A percentile compares a stretch with the other conserved stretches of the same genome.
phyloP scores from a whole-genome alignment of 2,888 invertebrate genomes.

The Globia sparganii region DNA sequence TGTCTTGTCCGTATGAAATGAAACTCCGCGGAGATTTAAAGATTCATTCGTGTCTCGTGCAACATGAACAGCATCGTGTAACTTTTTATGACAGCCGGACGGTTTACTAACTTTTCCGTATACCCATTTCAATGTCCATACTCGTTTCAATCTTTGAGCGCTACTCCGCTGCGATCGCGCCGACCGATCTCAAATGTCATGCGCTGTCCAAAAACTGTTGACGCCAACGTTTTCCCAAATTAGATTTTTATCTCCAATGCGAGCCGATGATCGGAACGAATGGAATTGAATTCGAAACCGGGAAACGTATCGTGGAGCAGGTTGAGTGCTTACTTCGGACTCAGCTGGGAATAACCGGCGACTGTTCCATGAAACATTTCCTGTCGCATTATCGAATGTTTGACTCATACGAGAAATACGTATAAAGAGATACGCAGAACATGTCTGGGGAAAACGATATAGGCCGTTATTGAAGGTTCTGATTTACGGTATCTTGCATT shows the following conservation, averaged over 20 bases:
- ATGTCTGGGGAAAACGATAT: conserved; percentile 54
- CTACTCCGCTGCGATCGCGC: conserved; percentile 61
- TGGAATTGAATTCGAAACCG: conserved; percentile 77
- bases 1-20: conserved; percentile 44
- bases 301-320: conserved; percentile 70
- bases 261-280: conserved; percentile 80
- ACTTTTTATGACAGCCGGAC: conserved; percentile 68
- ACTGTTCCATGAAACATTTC: conserved; percentile 75
- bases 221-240: conserved; percentile 76
- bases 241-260: conserved; percentile 79
- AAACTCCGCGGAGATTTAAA: conserved; percentile 59
- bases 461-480: conserved; percentile 31
- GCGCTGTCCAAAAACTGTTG: conserved; percentile 78
- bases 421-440: conserved; percentile 36
- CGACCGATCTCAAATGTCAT: conserved; percentile 72
- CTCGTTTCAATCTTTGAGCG: conserved; percentile 63
- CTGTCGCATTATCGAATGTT: conserved; percentile 77
- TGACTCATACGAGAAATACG: conserved; percentile 62
- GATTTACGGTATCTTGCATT: conserved; percentile 52
- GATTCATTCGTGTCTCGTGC: conserved; percentile 63
- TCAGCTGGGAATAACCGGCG: conserved; percentile 73
- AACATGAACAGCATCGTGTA: conserved; percentile 55
- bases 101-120: conserved; percentile 59
- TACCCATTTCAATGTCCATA: conserved; percentile 71
- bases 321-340: conserved; percentile 67